Evolutionary conservation across 2,888 invertebrate species (phyloP).

Genomic region (Drosophila lacicola): DNA sequence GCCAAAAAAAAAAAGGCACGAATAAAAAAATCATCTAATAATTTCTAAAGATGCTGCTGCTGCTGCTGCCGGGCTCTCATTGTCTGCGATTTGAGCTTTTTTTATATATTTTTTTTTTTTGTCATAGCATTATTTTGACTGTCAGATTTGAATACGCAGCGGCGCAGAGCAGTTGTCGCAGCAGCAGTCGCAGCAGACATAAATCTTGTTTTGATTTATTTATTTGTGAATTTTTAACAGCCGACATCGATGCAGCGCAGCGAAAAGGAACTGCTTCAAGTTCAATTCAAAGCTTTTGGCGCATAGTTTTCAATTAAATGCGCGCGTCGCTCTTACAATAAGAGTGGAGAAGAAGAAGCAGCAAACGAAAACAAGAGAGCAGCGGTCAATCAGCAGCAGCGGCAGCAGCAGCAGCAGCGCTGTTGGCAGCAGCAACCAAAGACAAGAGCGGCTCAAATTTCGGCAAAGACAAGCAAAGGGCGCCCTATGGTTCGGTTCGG

Average conservation of each 20-base stretch:
- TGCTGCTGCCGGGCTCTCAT: conserved; percentile 37
- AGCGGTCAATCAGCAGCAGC: conserved; percentile 18
- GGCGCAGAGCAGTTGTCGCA: conserved; percentile 22
- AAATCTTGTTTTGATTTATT: conserved; percentile 71
- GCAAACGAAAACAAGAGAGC: conserved; percentile 8
- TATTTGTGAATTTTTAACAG: conserved; percentile 35
- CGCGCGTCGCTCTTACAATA: conserved; percentile 33
- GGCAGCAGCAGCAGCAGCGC: not conserved
- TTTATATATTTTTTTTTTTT: conserved; percentile 19
- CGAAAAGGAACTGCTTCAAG: conserved; percentile 20
- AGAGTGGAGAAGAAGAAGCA: conserved; percentile 1
- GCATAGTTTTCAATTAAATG: conserved; percentile 61
- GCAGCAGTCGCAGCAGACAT: conserved; percentile 40
- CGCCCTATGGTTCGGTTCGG: conserved; percentile 12
- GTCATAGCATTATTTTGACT: conserved; percentile 30
- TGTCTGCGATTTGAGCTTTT: conserved; percentile 46
- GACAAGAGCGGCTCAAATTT: conserved; percentile 50
- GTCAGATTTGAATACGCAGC: conserved; percentile 57
- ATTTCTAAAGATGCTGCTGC: conserved; percentile 57
- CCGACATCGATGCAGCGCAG: not conserved
- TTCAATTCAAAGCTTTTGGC: conserved; percentile 42
- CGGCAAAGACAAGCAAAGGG: conserved; percentile 38
- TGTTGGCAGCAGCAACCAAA: conserved; percentile 3
- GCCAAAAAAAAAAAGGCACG: conserved; percentile 41
- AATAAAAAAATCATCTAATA: conserved; percentile 57